Percentiles rank a stretch among this genome's conserved stretches.
Evolutionary conservation across 2,888 invertebrate genomes (phyloP).

Genomic region (Herminia tarsipennalis): DNA sequence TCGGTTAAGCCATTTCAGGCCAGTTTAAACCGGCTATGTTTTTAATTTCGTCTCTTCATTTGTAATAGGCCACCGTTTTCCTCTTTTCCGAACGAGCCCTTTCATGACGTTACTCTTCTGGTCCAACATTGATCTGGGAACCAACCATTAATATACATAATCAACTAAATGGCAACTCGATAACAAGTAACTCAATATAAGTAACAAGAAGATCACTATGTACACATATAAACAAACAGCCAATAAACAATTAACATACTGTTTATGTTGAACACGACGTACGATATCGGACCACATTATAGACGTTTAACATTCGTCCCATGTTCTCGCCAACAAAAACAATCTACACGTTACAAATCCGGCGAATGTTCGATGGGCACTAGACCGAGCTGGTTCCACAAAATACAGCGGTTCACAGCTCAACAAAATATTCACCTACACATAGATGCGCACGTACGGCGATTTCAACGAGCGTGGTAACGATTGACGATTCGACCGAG

Average conservation of each 20-base stretch:
- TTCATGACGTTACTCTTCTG: no score
- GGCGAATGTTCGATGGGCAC: constrained; percentile 46
- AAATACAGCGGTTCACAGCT: neutral
- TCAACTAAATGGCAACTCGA: constrained; percentile 2
- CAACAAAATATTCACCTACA: no score
- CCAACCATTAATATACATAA: constrained; percentile 11
- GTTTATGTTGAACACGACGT: constrained; percentile 41
- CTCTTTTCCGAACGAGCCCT: no score
- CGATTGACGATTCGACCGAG: no score
- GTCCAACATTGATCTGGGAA: no score
- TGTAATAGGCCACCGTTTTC: no score
- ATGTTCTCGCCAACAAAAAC: constrained; percentile 52
- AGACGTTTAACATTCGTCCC: constrained; percentile 55
- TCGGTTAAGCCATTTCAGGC: no score
- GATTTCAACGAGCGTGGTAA: no score
- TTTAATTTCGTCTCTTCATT: no score
- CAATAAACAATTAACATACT: constrained; percentile 32
- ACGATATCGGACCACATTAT: constrained; percentile 44
- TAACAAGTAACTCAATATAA: constrained; percentile 9
- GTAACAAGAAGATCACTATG: constrained; percentile 10
- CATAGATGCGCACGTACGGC: no score
- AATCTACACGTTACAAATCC: constrained; percentile 79
- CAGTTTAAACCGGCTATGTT: no score
- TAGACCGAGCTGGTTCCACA: constrained; percentile 30
- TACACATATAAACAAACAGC: constrained; percentile 8